These are phyloP conservation scores for Catharus fuscescens DNA, from an alignment of 2,113 vertebrate genomes.

Conservation along the genomic window DNA sequence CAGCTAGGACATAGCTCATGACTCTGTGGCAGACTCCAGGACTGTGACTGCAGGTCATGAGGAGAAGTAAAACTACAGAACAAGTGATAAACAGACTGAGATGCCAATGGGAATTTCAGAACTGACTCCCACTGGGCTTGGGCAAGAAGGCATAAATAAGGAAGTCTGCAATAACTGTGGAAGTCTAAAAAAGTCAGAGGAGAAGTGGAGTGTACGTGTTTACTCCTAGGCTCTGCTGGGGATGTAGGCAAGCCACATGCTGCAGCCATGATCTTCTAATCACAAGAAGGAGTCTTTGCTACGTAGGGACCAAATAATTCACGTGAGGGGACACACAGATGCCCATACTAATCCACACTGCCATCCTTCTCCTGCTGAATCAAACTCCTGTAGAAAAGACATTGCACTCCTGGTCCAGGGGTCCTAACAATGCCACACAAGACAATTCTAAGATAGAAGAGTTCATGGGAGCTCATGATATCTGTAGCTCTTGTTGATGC, in stretches of 20 bases:
- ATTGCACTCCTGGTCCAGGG: accelerated
- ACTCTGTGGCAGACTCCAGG: background rate
- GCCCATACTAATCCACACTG: background rate
- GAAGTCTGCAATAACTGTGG: background rate
- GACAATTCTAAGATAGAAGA: background rate
- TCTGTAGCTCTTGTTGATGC: background rate
- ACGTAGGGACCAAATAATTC: background rate
- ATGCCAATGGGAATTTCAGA: background rate
- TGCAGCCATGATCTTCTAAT: background rate
- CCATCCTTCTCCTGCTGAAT: background rate
- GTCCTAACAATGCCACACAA: background rate
- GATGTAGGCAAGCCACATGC: background rate
- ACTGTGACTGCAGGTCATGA: background rate
- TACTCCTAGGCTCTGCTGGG: background rate
- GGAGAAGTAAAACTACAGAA: background rate
- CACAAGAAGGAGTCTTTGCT: background rate
- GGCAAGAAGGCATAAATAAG: background rate
- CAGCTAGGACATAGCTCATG: background rate
- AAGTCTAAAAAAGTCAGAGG: background rate
- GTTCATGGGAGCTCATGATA: background rate
- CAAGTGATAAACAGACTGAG: background rate
- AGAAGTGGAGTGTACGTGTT: background rate
- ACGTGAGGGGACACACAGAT: background rate
- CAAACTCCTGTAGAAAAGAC: background rate
- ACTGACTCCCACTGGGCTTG: background rate